These are phyloP conservation scores for Hirtodrosophila cameraria DNA, from an alignment of 2,888 invertebrate species.

Conservation along the genomic window DNA sequence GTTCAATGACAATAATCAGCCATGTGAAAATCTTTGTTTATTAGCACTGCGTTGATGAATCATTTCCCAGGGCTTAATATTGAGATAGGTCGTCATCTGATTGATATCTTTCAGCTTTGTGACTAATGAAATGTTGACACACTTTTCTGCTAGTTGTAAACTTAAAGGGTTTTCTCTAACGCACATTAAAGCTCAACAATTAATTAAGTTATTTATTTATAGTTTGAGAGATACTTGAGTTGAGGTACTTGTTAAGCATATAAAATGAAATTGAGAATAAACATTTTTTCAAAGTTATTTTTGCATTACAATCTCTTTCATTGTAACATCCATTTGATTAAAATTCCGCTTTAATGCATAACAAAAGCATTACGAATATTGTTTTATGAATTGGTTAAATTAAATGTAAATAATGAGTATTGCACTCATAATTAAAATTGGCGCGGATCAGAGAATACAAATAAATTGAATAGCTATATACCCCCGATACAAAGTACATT, in stretches of 20 bases:
- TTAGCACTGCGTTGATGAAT: conserved; percentile 52
- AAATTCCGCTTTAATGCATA: conserved; percentile 8
- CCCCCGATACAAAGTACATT: conserved; percentile 20
- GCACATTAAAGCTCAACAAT: too few species aligned
- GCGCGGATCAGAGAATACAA: conserved; percentile 53
- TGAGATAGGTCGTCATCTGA: conserved; percentile 16
- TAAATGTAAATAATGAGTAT: conserved; percentile 63
- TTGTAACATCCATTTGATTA: not conserved
- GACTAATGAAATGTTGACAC: conserved; percentile 2
- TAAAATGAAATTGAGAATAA: not conserved
- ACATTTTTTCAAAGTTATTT: conserved; percentile 7
- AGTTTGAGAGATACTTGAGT: too few species aligned
- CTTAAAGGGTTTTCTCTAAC: not conserved
- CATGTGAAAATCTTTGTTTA: conserved; percentile 64
- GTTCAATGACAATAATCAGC: conserved; percentile 72
- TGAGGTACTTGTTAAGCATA: too few species aligned
- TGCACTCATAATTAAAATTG: conserved; percentile 65
- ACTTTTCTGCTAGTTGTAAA: not conserved
- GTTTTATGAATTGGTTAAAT: conserved; percentile 52
- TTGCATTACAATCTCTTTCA: not conserved
- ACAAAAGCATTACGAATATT: conserved; percentile 7
- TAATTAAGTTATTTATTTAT: not conserved
- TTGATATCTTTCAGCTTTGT: conserved; percentile 6
- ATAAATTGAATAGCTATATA: conserved; percentile 50
- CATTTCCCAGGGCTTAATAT: conserved; percentile 18